These are phyloP conservation scores for Tholera decimalis DNA, from an alignment of 2,888 invertebrate species.

Conservation along the genomic window DNA sequence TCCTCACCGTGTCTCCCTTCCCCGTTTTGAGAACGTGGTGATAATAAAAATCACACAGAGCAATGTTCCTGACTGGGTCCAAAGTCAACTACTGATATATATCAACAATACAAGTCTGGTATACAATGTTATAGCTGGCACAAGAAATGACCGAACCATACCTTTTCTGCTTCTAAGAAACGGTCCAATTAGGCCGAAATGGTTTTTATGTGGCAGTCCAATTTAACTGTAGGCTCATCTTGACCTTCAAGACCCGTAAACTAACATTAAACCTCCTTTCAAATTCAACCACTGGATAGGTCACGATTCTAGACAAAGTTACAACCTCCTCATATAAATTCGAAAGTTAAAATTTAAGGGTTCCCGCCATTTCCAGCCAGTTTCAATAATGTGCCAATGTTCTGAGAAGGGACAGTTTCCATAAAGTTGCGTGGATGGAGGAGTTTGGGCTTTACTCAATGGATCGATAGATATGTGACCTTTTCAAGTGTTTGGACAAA, in stretches of 20 bases:
- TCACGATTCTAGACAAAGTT: conserved; percentile 33
- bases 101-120: too few species aligned
- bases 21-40: too few species aligned
- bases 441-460: conserved; percentile 20
- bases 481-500: conserved; percentile 14
- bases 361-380: conserved; percentile 44
- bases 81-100: too few species aligned
- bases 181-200: conserved; percentile 21
- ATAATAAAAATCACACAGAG: too few species aligned
- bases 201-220: conserved; percentile 21
- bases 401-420: conserved; percentile 54
- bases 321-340: conserved; percentile 43
- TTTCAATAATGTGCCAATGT: conserved; percentile 56
- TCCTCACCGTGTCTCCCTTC: too few species aligned
- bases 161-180: conserved; percentile 19
- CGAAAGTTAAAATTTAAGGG: conserved; percentile 36
- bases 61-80: too few species aligned
- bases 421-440: conserved; percentile 42
- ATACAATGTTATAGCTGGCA: not conserved
- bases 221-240: conserved; percentile 16
- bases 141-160: not conserved
- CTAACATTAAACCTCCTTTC: not conserved
- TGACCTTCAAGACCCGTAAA: conserved; percentile 21
- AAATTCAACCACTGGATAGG: conserved; percentile 11
- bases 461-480: conserved; percentile 14